Base-by-base conservation (phyloP, 2,797 vertebrate species). In the Lateolabrax maculatus region DNA sequence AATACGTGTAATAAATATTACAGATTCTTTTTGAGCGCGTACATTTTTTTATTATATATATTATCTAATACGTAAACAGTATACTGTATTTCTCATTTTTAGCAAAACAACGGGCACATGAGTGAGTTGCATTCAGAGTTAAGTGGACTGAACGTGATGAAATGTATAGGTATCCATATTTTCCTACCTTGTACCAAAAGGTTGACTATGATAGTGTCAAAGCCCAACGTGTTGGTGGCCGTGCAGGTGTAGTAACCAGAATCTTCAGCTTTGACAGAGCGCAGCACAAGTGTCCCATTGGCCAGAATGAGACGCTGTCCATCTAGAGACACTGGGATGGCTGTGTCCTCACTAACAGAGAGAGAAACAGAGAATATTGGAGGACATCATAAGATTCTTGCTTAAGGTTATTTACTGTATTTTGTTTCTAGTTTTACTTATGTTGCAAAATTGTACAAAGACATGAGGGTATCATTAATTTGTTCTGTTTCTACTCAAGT, bases 201-300 rank as follows among this genome's bases (percentile, higher is more conserved):
- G 94, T 99, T 99, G 89, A 99, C 95, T 27, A 99, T 98, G 92
- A 99, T 99, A 75, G 98, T 99, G 90, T 99, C 98, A 0, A 99
- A 99, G 76, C 98, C 98, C 77, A 98, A 96, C 0, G 97, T 98
- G 94, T 99, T 99, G 88, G 98, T 99, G 87, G 98, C 98, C 0
- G 98, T 99, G 94, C 98, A 99, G 65, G 98, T 99, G 90, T 99
- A 99, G 91, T 99, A 99, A 41, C 98, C 98, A 0, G 97, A 99
- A 88, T 99, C 98, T 86, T 99, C 98, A 0, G 98, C 98, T 90
- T 98, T 99, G 83, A 99, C 98, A 0, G 96, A 96, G 25, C 98
- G 97, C 80, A 99, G 95, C 88, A 97, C 96, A 92, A 99, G 89
- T 0, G 98, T 99, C 75, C 98, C 98, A 0, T 99, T 99, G 48